Base-by-base conservation (phyloP, 2,888 invertebrate species). In the Podotricha telesiphe region DNA sequence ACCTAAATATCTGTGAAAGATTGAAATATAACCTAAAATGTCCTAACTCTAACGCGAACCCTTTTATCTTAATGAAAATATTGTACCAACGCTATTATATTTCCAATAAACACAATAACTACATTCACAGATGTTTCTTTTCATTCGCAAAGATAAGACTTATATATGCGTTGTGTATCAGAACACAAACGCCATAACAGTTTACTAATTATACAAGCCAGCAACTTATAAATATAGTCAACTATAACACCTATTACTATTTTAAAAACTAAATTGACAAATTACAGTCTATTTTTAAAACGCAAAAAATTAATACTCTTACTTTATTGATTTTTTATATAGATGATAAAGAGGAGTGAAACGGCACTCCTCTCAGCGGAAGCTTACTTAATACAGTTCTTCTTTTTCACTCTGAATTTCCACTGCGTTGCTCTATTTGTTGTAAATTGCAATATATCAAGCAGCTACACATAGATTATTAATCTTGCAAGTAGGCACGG, bases 1-100 rank as follows among this genome's bases (percentile, higher is more conserved):
- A 95, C 95, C 94, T 95, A 95, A 93, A 93, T 95, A 89, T 95
- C 95, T 93, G 95, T 95, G 94, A 94, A 95, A 94, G 95, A 95
- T 86, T 85, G 91, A 91, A 91, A 91, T 90, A 91, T 93, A 93
- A 93, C 92, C 92, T 91, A 82, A 86, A 88, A 83, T 81, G 72
- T 73, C 80, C 79, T 73, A 69, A 70, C 80, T 84, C 77, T 75
- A 76, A 80, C 79, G 68, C 50, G 45, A 59, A 63, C 53, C 51
- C 15, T 66, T 66, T 55, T 53, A 62, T 62, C 19, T 53, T 64
- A 70, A 40, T 50, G 65, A 70, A 69, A 73, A 75, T 72, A 28
- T 34, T 34, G 19, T 68, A 71, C 70, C 79, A 72, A 77, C 74
- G 69, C 67, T 73, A 75, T 40, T 67, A 69, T 67, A 70, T 67